These are phyloP conservation scores for Ptychodera flava DNA, from an alignment of 35 echinoderm and acorn worm species.

Conservation along the genomic window DNA sequence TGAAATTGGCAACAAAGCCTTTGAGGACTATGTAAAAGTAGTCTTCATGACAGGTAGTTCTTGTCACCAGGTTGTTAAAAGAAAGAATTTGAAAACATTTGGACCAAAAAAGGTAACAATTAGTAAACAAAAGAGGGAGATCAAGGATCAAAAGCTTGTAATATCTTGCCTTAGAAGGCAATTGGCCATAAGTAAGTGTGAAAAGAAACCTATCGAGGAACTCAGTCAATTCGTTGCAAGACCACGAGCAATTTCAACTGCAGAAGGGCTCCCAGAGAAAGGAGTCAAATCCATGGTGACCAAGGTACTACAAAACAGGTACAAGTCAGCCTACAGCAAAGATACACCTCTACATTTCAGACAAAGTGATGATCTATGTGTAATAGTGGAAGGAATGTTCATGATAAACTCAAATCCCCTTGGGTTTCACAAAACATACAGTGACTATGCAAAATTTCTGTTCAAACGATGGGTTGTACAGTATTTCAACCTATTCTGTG, in stretches of 20 bases:
- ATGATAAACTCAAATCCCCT: not conserved
- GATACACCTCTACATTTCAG: slow-evolving; percentile 15
- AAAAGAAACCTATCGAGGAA: slow-evolving; percentile 6
- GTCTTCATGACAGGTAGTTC: slow-evolving; percentile 20
- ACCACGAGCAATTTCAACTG: slow-evolving; percentile 20
- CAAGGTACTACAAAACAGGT: slow-evolving; percentile 6
- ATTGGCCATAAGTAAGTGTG: slow-evolving; percentile 26
- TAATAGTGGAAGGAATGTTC: slow-evolving; percentile 11
- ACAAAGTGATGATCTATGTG: no score
- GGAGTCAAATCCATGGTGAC: slow-evolving; percentile 5
- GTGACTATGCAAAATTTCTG: slow-evolving; percentile 33
- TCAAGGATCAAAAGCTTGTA: slow-evolving; percentile 29
- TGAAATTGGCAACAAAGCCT: slow-evolving; percentile 20
- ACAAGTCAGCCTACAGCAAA: not conserved
- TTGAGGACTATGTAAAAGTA: slow-evolving; percentile 27
- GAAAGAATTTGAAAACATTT: slow-evolving; percentile 30
- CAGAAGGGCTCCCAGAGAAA: slow-evolving; percentile 16
- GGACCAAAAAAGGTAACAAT: not conserved
- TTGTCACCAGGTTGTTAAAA: not conserved
- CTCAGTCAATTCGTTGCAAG: slow-evolving; percentile 24
- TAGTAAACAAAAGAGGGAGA: slow-evolving; percentile 19
- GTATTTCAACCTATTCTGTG: not conserved
- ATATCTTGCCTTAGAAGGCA: slow-evolving; percentile 40
- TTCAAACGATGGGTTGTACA: slow-evolving; percentile 32
- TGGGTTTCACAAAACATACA: slow-evolving; percentile 21